phyloP scores from a whole-genome alignment of 2,113 vertebrate species.

The Toxostoma redivivum region DNA sequence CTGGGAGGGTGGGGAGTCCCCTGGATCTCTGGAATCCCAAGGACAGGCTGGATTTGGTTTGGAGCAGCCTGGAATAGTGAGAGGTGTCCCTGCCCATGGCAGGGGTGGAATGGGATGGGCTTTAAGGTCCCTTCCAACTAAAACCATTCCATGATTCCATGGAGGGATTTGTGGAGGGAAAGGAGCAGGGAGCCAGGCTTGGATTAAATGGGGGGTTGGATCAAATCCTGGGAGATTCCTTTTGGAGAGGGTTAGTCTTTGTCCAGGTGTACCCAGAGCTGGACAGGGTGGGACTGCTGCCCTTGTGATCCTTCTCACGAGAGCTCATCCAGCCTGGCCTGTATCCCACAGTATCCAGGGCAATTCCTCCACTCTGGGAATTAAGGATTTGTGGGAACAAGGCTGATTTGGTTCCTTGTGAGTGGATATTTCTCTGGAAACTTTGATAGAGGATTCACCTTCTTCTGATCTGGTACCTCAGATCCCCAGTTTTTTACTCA shows the following conservation, averaged over 20 bases:
- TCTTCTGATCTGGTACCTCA: background rate
- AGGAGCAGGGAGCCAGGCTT: background rate
- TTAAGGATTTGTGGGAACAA: background rate
- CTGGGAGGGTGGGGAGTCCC: background rate
- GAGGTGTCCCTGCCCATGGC: background rate
- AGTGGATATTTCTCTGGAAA: background rate
- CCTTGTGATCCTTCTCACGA: background rate
- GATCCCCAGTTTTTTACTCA: background rate
- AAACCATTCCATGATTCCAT: background rate
- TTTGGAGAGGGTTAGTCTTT: background rate
- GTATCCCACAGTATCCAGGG: background rate
- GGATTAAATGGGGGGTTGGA: background rate
- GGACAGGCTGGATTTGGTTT: background rate
- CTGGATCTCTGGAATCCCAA: background rate
- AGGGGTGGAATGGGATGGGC: fast-evolving
- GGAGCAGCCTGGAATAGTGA: background rate
- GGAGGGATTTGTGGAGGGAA: background rate
- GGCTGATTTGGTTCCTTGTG: background rate
- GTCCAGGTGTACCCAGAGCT: background rate
- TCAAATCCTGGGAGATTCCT: background rate
- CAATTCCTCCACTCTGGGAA: background rate
- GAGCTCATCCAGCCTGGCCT: background rate
- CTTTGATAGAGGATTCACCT: background rate
- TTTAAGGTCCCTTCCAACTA: background rate
- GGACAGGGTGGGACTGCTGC: background rate